phyloP scores from a whole-genome alignment of 2,797 vertebrate species.

The Chelon auratus region DNA sequence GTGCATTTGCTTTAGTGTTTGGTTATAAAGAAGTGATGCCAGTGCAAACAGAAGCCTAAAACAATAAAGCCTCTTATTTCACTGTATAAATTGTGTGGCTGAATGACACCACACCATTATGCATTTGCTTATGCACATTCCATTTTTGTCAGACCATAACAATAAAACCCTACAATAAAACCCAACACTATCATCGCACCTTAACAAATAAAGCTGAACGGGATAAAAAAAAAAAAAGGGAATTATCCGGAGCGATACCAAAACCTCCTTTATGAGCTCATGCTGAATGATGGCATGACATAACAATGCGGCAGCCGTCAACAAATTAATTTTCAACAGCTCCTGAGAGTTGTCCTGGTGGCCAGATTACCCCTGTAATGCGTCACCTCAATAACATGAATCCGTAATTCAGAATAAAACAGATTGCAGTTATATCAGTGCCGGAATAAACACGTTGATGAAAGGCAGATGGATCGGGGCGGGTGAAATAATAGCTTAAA shows the following conservation, averaged over 20 bases:
- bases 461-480: too few species aligned
- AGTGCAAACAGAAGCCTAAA: constrained; percentile 1
- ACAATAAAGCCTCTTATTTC: background rate
- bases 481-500: too few species aligned
- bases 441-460: too few species aligned
- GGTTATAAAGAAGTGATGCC: background rate
- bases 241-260: background rate
- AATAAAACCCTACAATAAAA: background rate
- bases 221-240: background rate
- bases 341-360: background rate
- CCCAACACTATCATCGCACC: background rate
- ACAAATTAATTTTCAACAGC: constrained; percentile 5
- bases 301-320: background rate
- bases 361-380: background rate
- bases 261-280: constrained; percentile 4
- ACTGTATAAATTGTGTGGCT: background rate
- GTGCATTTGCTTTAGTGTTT: constrained; percentile 4
- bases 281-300: background rate
- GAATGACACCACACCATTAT: background rate
- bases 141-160: background rate
- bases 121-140: background rate
- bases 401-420: background rate
- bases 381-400: background rate
- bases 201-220: background rate
- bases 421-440: background rate